These are phyloP conservation scores for Montipora sp. DNA, from an alignment of 64 coral and sea anemone genomes.

Conservation along the genomic window DNA sequence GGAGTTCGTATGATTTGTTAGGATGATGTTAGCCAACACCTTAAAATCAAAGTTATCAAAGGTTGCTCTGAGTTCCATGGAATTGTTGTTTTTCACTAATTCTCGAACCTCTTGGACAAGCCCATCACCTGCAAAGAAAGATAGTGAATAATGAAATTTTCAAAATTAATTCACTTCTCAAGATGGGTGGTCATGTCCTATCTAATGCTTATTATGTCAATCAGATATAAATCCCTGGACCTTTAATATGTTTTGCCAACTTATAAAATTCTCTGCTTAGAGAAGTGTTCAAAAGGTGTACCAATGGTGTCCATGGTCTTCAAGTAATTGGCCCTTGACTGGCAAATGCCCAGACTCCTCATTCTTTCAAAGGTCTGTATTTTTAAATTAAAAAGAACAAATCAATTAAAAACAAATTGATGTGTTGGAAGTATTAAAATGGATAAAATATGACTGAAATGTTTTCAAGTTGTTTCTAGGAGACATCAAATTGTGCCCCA, in stretches of 20 bases:
- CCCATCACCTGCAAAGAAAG: conserved; percentile 25
- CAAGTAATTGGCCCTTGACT: conserved; percentile 34
- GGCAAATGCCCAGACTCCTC: conserved; percentile 8
- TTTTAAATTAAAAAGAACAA: too few species aligned
- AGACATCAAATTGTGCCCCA: too few species aligned
- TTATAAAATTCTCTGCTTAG: too few species aligned
- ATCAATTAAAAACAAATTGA: too few species aligned
- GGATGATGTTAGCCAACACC: conserved; percentile 53
- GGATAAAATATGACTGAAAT: too few species aligned
- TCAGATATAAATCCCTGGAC: too few species aligned
- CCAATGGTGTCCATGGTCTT: conserved; percentile 28
- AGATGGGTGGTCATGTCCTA: too few species aligned
- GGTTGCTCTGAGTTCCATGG: conserved; percentile 40
- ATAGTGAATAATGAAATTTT: background rate
- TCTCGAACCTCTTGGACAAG: conserved; percentile 35
- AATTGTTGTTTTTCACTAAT: conserved; percentile 44
- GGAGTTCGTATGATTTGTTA: conserved; percentile 53
- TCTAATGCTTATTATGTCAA: too few species aligned
- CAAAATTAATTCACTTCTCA: too few species aligned
- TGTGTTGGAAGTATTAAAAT: too few species aligned
- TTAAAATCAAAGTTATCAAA: conserved; percentile 57
- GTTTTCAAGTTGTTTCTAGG: too few species aligned
- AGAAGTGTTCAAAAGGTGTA: background rate
- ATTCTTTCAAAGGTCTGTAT: conserved; percentile 26
- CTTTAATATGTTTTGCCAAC: too few species aligned